Evolutionary conservation across 2,113 vertebrate species (phyloP).

Genomic region (Marmota monax): DNA sequence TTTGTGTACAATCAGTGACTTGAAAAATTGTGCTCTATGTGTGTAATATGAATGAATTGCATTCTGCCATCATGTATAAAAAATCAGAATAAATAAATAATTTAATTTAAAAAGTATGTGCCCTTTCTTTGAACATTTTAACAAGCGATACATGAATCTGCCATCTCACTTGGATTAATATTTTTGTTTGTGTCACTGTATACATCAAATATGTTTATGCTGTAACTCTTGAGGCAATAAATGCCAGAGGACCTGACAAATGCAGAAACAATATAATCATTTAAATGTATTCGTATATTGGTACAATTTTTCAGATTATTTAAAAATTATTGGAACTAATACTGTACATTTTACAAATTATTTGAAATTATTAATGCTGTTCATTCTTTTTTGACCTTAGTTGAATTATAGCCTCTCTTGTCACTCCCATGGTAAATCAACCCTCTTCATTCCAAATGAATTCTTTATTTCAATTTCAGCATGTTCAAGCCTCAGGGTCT

Average conservation of each 20-base stretch:
- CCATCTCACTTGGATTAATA: background rate
- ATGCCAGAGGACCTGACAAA: background rate
- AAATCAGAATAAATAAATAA: too few relatives aligned
- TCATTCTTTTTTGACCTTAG: background rate
- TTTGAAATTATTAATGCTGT: background rate
- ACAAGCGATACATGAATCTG: background rate
- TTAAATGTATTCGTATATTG: background rate
- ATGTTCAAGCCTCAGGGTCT: background rate
- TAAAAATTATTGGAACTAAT: background rate
- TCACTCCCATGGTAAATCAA: background rate
- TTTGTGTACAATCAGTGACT: too few relatives aligned
- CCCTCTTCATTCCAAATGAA: background rate
- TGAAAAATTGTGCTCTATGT: too few relatives aligned
- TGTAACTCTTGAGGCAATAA: background rate
- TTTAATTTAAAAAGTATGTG: background rate
- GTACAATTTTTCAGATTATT: background rate
- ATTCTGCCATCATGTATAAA: too few relatives aligned
- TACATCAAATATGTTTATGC: background rate
- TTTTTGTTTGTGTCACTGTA: background rate
- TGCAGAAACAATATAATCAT: background rate
- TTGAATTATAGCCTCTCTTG: background rate
- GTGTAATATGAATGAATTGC: too few relatives aligned
- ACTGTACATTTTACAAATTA: background rate
- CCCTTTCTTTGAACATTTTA: background rate
- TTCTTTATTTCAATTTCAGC: background rate